Evolutionary conservation across 2,797 vertebrate species (phyloP), one percentile per base, ranked within the genome.

Genomic region (Allobates femoralis): DNA sequence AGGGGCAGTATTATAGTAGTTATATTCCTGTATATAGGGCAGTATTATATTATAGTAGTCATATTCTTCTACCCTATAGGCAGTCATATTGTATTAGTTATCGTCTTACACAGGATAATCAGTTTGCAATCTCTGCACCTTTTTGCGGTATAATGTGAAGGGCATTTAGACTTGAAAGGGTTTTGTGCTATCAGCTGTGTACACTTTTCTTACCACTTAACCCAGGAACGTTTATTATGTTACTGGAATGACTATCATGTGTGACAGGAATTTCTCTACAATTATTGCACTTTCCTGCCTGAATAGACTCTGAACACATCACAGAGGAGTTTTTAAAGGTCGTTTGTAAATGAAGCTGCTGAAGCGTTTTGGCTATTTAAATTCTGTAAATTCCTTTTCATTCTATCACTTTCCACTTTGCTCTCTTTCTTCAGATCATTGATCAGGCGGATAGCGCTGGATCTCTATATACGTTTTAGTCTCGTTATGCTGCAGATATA

Each of bases 341-440:
- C 60, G 32, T 66, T 80, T n/a, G 1, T 64, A 80, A 80, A 80
- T 80, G 19, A 64, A 66, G 37, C 28, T 58, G 64, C 37, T 62
- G 78, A 80, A 58, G 21, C 30, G 8, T 15, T 0, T 37, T 78
- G 53, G 76, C 4, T n/a, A 78, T 78, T 28, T 10, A 34, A 58
- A 37, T 58, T 78, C 55, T 46, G 12, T 73, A 14, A 0, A 6
- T 73, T 50, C 14, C 23, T 73, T 6, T 50, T 71, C 12, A 11
- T 71, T 71, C 21, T 3, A 21, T 77, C 75, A 77, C 1, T 77
- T 56, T 56, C 28, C 8, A 58, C 12, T 30, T 18, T 77, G 4
- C 56, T 32, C 19, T 23, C 7, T 19, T 5, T n/a, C 5, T 32
- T 55, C 26, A 77, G 18, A 56, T 19, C 75, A 56, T 21, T 18